Conservation (phyloP, 2,888 invertebrate genomes). For the Cosmia pyralina region DNA sequence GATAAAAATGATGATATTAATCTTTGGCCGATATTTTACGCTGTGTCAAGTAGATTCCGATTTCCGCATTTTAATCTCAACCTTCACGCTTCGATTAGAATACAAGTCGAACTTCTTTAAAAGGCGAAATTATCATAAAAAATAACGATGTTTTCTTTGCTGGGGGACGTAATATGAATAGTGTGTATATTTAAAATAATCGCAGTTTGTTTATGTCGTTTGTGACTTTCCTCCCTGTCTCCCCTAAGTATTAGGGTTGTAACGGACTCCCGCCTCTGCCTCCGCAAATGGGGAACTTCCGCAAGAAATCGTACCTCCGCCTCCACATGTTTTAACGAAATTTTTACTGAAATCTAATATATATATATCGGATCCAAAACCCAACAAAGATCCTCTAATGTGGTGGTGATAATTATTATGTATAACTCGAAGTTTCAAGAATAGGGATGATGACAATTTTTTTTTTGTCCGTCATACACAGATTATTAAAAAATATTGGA, state of each 20-base stretch:
- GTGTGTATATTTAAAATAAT: constrained; percentile 39
- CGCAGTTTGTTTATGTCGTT: constrained; percentile 25
- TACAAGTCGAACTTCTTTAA: constrained; percentile 1
- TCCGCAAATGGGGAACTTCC: no score
- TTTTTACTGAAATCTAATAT: no score
- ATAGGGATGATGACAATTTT: no score
- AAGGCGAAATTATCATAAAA: constrained; percentile 26
- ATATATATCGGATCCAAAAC: no score
- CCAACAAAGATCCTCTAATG: no score
- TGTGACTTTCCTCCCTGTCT: constrained; percentile 15
- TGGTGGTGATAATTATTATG: no score
- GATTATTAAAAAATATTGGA: no score
- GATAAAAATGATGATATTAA: constrained; percentile 17
- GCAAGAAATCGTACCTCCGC: no score
- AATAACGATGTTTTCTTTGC: constrained; percentile 36
- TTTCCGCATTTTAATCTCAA: constrained; percentile 28
- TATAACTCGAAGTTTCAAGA: no score
- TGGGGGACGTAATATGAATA: constrained; percentile 24
- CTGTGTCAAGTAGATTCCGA: constrained; percentile 30
- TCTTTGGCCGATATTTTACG: constrained; percentile 44
- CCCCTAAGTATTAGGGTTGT: neutral
- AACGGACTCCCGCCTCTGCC: neutral
- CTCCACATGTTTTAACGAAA: no score
- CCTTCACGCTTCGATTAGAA: constrained; percentile 20
- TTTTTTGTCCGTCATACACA: no score